phyloP scores from a whole-genome alignment of 2,797 vertebrate species.

The Masticophis lateralis region DNA sequence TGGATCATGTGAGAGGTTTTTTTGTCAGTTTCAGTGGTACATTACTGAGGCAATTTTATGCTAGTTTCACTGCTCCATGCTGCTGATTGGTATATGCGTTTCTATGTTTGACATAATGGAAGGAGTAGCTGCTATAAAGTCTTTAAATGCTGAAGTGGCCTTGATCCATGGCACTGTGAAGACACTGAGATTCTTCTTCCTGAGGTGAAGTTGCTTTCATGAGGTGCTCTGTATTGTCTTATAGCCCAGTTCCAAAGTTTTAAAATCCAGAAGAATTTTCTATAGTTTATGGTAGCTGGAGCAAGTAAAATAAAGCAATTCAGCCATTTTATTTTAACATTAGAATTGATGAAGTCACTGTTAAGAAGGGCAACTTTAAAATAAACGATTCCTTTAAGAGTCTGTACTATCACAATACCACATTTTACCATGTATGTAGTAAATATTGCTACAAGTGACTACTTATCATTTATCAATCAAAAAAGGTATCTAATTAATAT shows the following conservation, averaged over 20 bases:
- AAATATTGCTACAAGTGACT: not conserved
- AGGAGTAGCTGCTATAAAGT: not conserved
- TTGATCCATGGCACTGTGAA: not conserved
- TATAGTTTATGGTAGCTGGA: not conserved
- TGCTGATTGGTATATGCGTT: not conserved
- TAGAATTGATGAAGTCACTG: not conserved
- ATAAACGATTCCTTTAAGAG: not conserved
- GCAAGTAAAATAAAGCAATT: not conserved
- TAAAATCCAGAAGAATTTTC: not conserved
- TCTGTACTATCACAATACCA: not conserved
- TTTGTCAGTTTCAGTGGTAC: not conserved
- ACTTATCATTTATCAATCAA: not conserved
- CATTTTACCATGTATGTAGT: not conserved
- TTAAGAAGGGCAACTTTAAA: not conserved
- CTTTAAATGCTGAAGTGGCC: not conserved
- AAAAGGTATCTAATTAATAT: not conserved
- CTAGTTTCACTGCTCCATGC: not conserved
- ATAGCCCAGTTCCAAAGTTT: not conserved
- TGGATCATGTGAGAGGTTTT: not conserved
- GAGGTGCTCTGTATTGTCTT: not conserved
- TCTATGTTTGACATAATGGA: not conserved
- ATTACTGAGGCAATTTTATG: not conserved
- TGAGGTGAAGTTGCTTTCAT: not conserved
- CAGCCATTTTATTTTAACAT: not conserved
- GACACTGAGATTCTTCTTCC: not conserved